Percentiles rank a stretch among this genome's conserved stretches.
Evolutionary conservation across 2,797 vertebrate genomes (phyloP).

Genomic region (Chanos chanos): DNA sequence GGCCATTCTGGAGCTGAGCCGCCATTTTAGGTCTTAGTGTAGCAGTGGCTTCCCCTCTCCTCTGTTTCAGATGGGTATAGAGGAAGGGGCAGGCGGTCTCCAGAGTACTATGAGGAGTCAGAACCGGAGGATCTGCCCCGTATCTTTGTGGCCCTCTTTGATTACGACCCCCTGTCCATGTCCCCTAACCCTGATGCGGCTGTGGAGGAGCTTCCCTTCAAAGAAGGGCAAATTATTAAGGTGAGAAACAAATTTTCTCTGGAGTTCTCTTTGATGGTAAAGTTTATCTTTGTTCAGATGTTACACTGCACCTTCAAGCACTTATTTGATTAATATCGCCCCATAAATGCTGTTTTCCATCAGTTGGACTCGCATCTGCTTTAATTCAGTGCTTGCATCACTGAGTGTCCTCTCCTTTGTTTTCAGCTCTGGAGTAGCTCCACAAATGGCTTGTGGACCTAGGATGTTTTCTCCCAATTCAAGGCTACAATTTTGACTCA

Average conservation of each 20-base stretch:
- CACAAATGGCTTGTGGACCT: no score
- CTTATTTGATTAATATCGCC: no score
- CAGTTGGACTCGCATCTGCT: no score
- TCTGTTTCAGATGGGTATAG: constrained; percentile 81
- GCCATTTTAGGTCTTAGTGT: constrained; percentile 24
- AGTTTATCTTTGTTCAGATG: background rate
- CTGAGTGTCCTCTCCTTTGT: no score
- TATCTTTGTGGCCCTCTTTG: constrained; percentile 96
- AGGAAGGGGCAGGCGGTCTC: constrained; percentile 77
- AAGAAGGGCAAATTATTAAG: constrained; percentile 98
- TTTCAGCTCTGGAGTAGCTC: no score
- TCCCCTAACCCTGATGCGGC: constrained; percentile 96
- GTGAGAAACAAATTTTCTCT: constrained; percentile 53
- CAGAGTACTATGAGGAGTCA: constrained; percentile 86
- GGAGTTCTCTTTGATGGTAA: background rate
- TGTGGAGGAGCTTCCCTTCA: constrained; percentile 94
- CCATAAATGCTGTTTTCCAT: no score
- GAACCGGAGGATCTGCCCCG: constrained; percentile 83
- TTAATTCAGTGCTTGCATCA: no score
- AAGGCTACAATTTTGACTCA: no score
- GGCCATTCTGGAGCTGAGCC: constrained; percentile 45
- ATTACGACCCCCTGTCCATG: constrained; percentile 96
- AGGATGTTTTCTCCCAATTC: no score
- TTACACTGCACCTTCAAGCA: background rate
- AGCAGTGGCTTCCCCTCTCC: constrained; percentile 24